Evolutionary conservation across 2,113 vertebrate genomes (phyloP), one percentile per base, ranked within the genome.

Genomic region (Calidris pugnax): DNA sequence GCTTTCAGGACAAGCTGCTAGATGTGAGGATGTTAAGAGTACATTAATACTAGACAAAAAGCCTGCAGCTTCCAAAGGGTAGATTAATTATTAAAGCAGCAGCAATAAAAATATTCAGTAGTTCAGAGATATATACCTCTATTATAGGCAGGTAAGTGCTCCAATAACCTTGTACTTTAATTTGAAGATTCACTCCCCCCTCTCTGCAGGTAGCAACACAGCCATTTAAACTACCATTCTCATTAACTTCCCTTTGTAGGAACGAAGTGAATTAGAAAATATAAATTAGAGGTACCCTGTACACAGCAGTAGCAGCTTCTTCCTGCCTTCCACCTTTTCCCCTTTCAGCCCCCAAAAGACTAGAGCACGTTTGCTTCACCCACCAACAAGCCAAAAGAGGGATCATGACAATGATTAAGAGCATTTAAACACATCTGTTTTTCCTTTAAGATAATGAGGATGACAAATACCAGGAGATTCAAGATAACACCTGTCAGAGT

Each of bases 31-130:
- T 63, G 59, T 83, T 71, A 85, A 55, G 63, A 88, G 67, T 14
- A 71, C 82, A 88, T 93, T 93, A 94, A 96, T 86, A 60, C 67
- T 30, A 73, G 90, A 83, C 82, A 86, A 62, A 91, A 90, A 57
- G 85, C 56, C 82, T 80, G 45, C 57, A 86, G 50, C 75, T 93
- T 90, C 82, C 59, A 95, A 74, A 77, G 50, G 50, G 67, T 35
- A 80, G 63, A 90, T 97, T 73, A 96, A 97, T 96, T 96, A 96
- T 96, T 97, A 95, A 97, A 90, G 87, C 59, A 86, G 45, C 55
- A 90, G 78, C 75, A 83, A 90, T 88, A 87, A 85, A 96, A 95
- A 64, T 83, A 87, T 62, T 89, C 62, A 76, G 74, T 41, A 69
- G 50, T 71, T 94, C 53, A 83, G 50, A 80, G 26, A 63, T 32